Percentiles rank a stretch among this genome's conserved stretches.
These are phyloP conservation scores for Bimastos eiseni DNA, from an alignment of 2,888 invertebrate species.

Conservation along the genomic window DNA sequence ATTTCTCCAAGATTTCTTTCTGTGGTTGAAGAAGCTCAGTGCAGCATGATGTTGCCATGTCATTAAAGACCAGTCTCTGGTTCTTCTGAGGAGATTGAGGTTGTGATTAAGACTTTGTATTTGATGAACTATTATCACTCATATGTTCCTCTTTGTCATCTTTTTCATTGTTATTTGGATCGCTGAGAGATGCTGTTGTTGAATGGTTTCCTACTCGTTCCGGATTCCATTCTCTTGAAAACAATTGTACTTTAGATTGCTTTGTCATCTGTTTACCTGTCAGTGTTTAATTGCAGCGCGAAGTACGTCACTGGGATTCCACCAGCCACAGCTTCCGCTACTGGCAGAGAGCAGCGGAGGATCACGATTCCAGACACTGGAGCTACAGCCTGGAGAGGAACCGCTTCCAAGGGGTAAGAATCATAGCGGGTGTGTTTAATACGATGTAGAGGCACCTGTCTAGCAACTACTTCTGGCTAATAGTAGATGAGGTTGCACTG, in stretches of 20 bases:
- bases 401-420: slow-evolving; percentile 79
- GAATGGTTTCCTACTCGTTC: not conserved
- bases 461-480: not conserved
- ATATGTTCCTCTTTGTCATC: not conserved
- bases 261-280: not conserved
- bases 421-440: not conserved
- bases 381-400: slow-evolving; percentile 69
- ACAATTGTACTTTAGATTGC: not conserved
- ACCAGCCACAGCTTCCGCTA: slow-evolving; percentile 23
- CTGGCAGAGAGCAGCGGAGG: slow-evolving; percentile 72
- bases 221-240: not conserved
- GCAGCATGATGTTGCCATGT: too few species aligned
- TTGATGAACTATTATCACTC: not conserved
- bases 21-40: too few species aligned
- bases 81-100: too few species aligned
- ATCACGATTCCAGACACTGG: slow-evolving; percentile 62
- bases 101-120: too few species aligned
- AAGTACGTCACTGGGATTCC: not conserved
- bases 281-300: not conserved
- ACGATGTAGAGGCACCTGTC: not conserved
- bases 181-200: not conserved
- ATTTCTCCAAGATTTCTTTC: too few species aligned
- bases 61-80: too few species aligned
- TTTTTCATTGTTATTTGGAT: not conserved
- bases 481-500: not conserved